Percentiles rank a stretch among this genome's conserved stretches.
Conservation (phyloP, 2,888 invertebrate genomes). For the Acronicta alni region DNA sequence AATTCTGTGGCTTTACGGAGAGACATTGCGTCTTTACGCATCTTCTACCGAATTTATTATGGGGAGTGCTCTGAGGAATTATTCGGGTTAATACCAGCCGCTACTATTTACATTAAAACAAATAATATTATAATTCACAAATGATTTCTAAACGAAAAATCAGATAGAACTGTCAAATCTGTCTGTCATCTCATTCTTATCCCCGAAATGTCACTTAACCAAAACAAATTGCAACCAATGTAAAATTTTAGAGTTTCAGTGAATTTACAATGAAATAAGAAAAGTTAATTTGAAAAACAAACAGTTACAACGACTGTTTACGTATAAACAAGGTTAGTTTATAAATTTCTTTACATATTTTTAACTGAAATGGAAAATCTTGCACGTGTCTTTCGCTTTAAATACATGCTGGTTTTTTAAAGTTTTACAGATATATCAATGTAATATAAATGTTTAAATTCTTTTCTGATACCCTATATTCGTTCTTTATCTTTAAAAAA, state of each 20-base stretch:
- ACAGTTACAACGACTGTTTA: slow-evolving; percentile 3
- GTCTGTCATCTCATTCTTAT: neutral
- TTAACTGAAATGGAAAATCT: neutral
- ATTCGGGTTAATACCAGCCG: too few relatives aligned
- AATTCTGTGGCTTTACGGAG: too few relatives aligned
- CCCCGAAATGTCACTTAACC: slow-evolving; percentile 9
- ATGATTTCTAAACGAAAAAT: too few relatives aligned
- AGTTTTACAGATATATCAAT: neutral
- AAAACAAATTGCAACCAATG: slow-evolving; percentile 29
- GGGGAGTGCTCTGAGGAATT: too few relatives aligned
- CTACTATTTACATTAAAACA: too few relatives aligned
- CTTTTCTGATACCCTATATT: neutral
- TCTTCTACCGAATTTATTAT: too few relatives aligned
- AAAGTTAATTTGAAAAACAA: neutral
- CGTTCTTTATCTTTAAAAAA: neutral
- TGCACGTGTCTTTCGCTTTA: slow-evolving; percentile 25
- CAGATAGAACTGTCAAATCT: slow-evolving; percentile 2
- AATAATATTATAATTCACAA: too few relatives aligned
- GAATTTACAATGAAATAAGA: slow-evolving; percentile 18
- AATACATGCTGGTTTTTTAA: slow-evolving; percentile 1
- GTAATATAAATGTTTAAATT: neutral
- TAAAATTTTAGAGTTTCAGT: slow-evolving; percentile 18
- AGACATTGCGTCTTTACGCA: too few relatives aligned
- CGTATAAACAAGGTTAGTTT: slow-evolving; percentile 19
- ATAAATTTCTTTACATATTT: neutral